Evolutionary conservation across 2,888 invertebrate species (phyloP).

Genomic region (Kuschelorhynchus macadamiae): DNA sequence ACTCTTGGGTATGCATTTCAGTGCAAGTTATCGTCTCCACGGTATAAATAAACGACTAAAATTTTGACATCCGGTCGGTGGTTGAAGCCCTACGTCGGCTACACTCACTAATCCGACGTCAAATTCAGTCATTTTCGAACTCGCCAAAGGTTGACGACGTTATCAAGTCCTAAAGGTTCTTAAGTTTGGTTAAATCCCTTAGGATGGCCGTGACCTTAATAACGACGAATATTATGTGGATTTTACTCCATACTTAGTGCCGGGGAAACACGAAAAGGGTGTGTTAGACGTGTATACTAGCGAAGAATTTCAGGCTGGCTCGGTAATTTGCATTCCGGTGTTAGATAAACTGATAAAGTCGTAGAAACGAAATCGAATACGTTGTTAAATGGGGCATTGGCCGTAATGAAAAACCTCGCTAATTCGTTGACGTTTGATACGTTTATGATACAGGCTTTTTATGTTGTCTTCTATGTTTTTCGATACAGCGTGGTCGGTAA

Average conservation of each 20-base stretch:
- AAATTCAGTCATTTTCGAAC: constrained; percentile 33
- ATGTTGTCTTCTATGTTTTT: too few species aligned
- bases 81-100: constrained; percentile 4
- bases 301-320: constrained; percentile 2
- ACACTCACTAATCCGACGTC: constrained; percentile 29
- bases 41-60: too few species aligned
- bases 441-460: too few species aligned
- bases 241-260: constrained; percentile 24
- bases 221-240: constrained; percentile 30
- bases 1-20: too few species aligned
- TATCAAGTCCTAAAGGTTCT: constrained; percentile 30
- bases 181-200: constrained; percentile 23
- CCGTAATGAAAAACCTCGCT: too few species aligned
- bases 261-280: constrained; percentile 34
- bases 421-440: too few species aligned
- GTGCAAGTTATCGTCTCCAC: too few species aligned
- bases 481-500: too few species aligned
- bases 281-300: constrained; percentile 18
- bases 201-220: constrained; percentile 38
- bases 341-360: not conserved
- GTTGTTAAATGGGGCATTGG: too few species aligned
- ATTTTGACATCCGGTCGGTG: too few species aligned
- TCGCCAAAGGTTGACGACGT: constrained; percentile 40
- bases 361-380: not conserved
- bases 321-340: constrained; percentile 8